phyloP scores from a whole-genome alignment of 2,797 vertebrate genomes.

The Molossus molossus region DNA sequence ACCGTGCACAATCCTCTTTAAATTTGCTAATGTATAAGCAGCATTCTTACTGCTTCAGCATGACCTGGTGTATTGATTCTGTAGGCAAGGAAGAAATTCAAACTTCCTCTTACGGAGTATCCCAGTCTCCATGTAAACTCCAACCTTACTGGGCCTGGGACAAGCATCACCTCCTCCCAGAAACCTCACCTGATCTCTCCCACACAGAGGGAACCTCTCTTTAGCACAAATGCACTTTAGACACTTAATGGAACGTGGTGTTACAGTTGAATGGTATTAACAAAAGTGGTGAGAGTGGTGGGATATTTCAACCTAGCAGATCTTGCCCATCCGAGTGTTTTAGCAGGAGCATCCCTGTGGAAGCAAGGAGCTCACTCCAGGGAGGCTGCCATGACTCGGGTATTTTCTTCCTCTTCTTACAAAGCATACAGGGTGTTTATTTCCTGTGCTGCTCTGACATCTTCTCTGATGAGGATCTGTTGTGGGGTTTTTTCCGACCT shows the following conservation, averaged over 20 bases:
- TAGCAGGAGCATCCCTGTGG: neutral
- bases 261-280: conserved; percentile 33
- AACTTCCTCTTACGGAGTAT: no score
- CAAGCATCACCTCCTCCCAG: neutral
- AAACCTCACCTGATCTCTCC: neutral
- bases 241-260: neutral
- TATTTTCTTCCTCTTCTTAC: neutral
- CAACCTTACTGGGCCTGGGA: neutral
- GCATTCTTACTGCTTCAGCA: neutral
- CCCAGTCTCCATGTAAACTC: neutral
- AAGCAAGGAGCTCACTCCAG: neutral
- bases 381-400: neutral
- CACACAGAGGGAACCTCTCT: neutral
- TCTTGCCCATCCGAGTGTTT: conserved; percentile 14
- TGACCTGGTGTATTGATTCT: neutral
- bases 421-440: neutral
- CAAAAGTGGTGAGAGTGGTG: conserved; percentile 38
- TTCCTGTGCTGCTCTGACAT: neutral
- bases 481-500: neutral
- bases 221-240: conserved; percentile 1
- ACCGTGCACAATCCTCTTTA: neutral
- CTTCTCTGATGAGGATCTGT: neutral
- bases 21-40: neutral
- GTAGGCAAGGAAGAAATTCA: neutral
- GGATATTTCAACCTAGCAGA: conserved; percentile 25